phyloP scores from a whole-genome alignment of 2,888 invertebrate genomes.

The Dryococelus australis region DNA sequence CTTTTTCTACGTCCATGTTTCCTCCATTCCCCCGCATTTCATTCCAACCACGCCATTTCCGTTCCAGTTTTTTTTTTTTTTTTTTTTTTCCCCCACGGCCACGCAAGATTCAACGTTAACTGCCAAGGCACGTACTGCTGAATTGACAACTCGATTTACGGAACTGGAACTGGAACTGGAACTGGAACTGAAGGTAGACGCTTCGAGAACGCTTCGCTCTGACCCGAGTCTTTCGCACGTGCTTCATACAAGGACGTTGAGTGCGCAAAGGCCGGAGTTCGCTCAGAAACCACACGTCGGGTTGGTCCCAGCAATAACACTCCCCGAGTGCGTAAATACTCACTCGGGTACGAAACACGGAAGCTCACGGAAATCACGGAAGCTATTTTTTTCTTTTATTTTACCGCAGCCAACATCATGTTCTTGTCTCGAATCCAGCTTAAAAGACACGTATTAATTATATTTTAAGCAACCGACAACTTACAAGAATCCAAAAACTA shows the following conservation, averaged over 20 bases:
- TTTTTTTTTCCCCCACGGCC: not conserved
- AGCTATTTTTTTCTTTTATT: too few species aligned
- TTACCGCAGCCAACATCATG: too few species aligned
- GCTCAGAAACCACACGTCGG: too few species aligned
- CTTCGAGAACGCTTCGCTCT: not conserved
- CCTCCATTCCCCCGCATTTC: not conserved
- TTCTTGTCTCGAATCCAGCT: too few species aligned
- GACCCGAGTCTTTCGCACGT: not conserved
- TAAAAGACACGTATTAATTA: too few species aligned
- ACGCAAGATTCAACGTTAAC: not conserved
- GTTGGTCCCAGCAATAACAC: too few species aligned
- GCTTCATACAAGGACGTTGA: not conserved
- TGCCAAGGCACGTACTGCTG: conserved; percentile 10
- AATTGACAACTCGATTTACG: conserved; percentile 1
- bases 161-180: not conserved
- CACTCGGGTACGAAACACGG: too few species aligned
- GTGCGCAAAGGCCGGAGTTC: too few species aligned
- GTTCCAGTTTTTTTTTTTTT: not conserved
- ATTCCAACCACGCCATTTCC: conserved; percentile 11
- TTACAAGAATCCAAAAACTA: too few species aligned
- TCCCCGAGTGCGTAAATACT: too few species aligned
- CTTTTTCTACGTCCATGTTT: not conserved
- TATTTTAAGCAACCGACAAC: too few species aligned
- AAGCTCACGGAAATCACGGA: too few species aligned
- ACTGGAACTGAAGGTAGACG: not conserved